Evolutionary conservation across 2,797 vertebrate species (phyloP).

Genomic region (Liasis olivaceus): DNA sequence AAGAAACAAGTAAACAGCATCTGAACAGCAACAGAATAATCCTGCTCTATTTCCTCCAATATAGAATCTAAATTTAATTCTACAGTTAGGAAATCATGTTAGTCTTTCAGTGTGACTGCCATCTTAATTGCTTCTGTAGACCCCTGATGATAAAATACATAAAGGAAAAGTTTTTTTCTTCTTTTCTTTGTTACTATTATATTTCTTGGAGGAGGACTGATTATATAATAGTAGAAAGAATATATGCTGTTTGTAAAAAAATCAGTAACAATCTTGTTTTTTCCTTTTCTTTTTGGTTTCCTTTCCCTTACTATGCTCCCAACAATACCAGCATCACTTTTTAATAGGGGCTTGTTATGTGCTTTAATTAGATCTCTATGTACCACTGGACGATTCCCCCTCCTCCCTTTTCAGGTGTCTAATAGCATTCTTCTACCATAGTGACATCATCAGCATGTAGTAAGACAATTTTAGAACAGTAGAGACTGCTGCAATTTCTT

Average conservation of each 20-base stretch:
- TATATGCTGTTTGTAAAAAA: too few species aligned
- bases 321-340: background rate
- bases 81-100: background rate
- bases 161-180: background rate
- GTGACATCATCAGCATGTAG: background rate
- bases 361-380: background rate
- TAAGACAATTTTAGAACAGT: slow-evolving; percentile 35
- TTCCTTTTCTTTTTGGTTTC: too few species aligned
- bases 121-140: background rate
- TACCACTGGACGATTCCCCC: too few species aligned
- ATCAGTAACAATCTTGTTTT: too few species aligned
- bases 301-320: too few species aligned
- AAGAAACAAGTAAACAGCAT: background rate
- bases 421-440: background rate
- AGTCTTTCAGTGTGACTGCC: background rate
- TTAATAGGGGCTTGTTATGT: background rate
- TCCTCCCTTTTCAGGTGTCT: background rate
- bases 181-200: background rate
- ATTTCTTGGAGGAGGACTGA: background rate
- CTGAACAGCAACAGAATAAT: background rate
- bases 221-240: background rate
- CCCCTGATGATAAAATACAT: background rate
- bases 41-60: background rate
- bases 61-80: background rate
- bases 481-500: slow-evolving; percentile 19